These are phyloP conservation scores for Scalopus aquaticus DNA, from an alignment of 2,113 vertebrate species.

Conservation along the genomic window DNA sequence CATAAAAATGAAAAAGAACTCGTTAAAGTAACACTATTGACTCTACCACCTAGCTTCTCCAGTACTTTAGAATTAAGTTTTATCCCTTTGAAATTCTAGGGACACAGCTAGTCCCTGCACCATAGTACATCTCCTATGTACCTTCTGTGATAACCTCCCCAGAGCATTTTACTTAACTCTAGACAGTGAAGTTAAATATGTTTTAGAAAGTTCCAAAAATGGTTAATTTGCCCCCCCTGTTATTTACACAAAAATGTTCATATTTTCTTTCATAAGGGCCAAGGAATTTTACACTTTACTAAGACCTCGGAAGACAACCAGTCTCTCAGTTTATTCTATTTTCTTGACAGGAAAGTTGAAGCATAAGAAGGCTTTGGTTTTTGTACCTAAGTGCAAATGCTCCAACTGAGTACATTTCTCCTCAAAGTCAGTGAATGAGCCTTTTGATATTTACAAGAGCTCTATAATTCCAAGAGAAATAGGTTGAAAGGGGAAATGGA, in stretches of 20 bases:
- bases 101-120: background rate
- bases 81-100: background rate
- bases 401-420: slow-evolving; percentile 44
- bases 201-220: background rate
- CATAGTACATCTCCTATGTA: background rate
- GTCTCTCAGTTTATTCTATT: background rate
- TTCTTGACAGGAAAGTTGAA: slow-evolving; percentile 39
- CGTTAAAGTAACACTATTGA: background rate
- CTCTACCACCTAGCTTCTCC: background rate
- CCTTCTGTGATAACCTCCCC: accelerated
- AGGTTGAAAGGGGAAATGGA: slow-evolving; percentile 22
- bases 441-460: slow-evolving; percentile 70
- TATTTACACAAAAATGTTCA: background rate
- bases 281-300: slow-evolving; percentile 3
- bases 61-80: background rate
- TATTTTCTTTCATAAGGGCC: background rate
- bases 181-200: background rate
- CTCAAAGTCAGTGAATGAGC: slow-evolving; percentile 42
- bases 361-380: slow-evolving; percentile 52
- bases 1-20: slow-evolving; percentile 41
- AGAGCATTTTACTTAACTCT: background rate
- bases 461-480: slow-evolving; percentile 63
- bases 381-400: background rate
- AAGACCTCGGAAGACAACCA: background rate
- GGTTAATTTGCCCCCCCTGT: background rate